These are phyloP conservation scores for Pseudomyrmex cubaensis DNA, from an alignment of 1,140 invertebrate genomes.

Conservation along the genomic window DNA sequence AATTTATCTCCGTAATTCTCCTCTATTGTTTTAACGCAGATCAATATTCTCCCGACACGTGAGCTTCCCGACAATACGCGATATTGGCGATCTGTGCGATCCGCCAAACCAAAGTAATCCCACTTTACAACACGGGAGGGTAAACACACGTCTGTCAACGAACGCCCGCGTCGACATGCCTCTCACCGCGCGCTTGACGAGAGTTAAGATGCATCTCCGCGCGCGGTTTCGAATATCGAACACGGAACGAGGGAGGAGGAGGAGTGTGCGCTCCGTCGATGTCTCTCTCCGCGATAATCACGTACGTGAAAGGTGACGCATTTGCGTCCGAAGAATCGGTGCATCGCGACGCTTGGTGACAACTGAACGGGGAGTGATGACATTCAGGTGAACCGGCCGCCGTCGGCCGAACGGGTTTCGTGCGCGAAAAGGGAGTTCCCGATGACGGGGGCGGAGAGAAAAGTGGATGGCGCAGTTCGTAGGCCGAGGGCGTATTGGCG, in stretches of 20 bases:
- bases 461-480: slow-evolving; percentile 59
- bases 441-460: slow-evolving; percentile 30
- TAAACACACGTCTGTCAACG: background rate
- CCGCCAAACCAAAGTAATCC: background rate
- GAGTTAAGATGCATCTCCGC: slow-evolving; percentile 1
- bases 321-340: slow-evolving; percentile 79
- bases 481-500: slow-evolving; percentile 29
- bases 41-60: background rate
- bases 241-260: no score
- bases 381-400: slow-evolving; percentile 19
- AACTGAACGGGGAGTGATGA: slow-evolving; percentile 30
- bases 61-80: background rate
- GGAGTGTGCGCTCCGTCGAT: background rate
- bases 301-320: slow-evolving; percentile 79
- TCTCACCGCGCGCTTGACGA: slow-evolving; percentile 5
- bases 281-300: slow-evolving; percentile 46
- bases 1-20: background rate
- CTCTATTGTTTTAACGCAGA: background rate
- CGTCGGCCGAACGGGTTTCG: slow-evolving; percentile 67
- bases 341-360: slow-evolving; percentile 72
- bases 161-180: background rate
- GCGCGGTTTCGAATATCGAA: background rate
- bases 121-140: slow-evolving; percentile 18
- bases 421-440: slow-evolving; percentile 64
- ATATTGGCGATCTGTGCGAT: background rate